Conservation (phyloP, 2,888 invertebrate genomes). For the Alitta virens region DNA sequence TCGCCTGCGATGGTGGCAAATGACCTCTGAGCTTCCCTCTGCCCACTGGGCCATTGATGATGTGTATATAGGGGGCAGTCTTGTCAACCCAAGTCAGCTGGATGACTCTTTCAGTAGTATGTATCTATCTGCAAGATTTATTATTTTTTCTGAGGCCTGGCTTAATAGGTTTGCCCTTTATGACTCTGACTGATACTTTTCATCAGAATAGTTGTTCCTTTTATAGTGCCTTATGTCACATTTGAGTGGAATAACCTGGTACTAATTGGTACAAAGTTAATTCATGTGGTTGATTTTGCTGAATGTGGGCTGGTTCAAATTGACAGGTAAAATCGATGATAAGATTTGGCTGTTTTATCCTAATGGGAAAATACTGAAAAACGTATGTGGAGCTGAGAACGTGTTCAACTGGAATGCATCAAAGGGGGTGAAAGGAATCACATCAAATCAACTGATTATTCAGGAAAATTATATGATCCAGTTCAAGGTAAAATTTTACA, state of each 20-base stretch:
- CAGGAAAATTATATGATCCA: constrained; percentile 55
- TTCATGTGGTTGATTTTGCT: no score
- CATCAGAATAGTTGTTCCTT: no score
- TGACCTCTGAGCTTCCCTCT: constrained; percentile 28
- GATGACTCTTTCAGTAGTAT: constrained; percentile 46
- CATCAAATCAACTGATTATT: constrained; percentile 55
- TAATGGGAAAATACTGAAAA: constrained; percentile 13
- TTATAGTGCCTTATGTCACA: no score
- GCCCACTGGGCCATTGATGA: constrained; percentile 57
- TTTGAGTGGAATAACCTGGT: no score
- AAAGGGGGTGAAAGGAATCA: constrained; percentile 43
- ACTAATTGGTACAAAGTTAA: no score
- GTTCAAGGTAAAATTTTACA: constrained; percentile 53
- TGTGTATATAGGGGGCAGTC: constrained; percentile 56
- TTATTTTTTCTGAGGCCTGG: no score
- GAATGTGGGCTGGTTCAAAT: no score
- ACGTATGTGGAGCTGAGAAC: constrained; percentile 36
- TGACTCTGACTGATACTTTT: no score
- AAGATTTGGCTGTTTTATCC: constrained; percentile 50
- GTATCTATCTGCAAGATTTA: no score
- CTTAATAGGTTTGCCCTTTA: no score
- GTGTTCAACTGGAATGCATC: constrained; percentile 46
- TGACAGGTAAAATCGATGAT: constrained; percentile 19
- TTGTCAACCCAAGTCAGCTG: constrained; percentile 53
- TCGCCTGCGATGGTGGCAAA: constrained; percentile 51